phyloP scores from a whole-genome alignment of 2,113 vertebrate genomes.

The Oreochromis niloticus region DNA sequence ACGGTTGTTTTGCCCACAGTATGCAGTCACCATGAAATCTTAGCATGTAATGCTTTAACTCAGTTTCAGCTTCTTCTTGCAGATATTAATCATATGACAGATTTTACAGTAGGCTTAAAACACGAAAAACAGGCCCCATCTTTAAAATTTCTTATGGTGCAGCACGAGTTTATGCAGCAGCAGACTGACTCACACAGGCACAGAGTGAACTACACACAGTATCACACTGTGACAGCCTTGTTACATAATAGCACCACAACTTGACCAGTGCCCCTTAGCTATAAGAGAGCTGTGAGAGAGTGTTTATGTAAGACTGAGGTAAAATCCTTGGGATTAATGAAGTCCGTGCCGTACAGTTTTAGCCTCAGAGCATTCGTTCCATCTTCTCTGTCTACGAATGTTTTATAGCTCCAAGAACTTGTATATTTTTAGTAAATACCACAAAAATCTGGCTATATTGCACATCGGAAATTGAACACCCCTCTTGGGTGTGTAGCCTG shows the following conservation, averaged over 20 bases:
- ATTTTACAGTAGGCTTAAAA: background rate
- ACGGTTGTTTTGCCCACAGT: background rate
- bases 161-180: background rate
- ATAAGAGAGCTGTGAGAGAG: background rate
- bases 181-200: background rate
- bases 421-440: background rate
- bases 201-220: background rate
- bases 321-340: conserved; percentile 3
- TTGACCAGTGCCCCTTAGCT: conserved; percentile 10
- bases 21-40: background rate
- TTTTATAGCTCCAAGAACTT: background rate
- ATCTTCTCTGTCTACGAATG: background rate
- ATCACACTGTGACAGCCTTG: background rate
- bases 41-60: background rate
- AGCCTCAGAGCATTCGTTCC: background rate
- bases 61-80: background rate
- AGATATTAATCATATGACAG: background rate
- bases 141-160: background rate
- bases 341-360: background rate
- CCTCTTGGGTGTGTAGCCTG: background rate
- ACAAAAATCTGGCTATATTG: background rate
- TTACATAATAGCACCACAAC: conserved; percentile 22
- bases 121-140: accelerated
- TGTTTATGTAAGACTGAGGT: conserved; percentile 36
- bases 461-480: too few species aligned